A percentile compares a stretch with the other conserved stretches of the same genome.
Evolutionary conservation across 2,113 vertebrate genomes (phyloP).

Genomic region (Otocyon megalotis): DNA sequence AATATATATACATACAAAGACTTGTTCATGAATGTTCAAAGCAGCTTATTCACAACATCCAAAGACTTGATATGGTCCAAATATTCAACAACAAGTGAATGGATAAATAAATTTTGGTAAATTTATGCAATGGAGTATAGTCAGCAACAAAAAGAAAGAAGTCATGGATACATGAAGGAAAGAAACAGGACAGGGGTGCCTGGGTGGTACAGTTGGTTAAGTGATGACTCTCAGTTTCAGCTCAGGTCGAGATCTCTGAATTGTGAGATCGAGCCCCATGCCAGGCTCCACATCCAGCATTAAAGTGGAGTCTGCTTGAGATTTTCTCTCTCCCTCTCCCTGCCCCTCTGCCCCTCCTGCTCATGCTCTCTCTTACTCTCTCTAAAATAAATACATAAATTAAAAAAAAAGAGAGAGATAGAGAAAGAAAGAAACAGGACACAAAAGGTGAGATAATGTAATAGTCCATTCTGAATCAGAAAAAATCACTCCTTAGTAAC

Average conservation of each 20-base stretch:
- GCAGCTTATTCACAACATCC: background rate
- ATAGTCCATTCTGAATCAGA: background rate
- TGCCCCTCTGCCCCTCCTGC: background rate
- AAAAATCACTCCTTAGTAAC: background rate
- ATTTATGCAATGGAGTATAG: background rate
- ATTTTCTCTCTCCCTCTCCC: too few species aligned
- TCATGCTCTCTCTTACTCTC: background rate
- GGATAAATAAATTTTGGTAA: background rate
- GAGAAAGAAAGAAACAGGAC: background rate
- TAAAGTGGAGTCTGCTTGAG: background rate
- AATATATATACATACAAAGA: background rate
- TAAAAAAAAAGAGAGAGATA: background rate
- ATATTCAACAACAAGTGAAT: background rate
- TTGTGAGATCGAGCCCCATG: background rate
- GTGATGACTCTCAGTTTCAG: background rate
- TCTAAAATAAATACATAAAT: background rate
- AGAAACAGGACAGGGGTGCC: background rate
- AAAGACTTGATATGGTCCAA: background rate
- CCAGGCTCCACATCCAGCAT: accelerated
- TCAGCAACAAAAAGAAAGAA: background rate
- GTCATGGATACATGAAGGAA: background rate
- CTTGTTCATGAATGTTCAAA: background rate
- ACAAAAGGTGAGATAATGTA: background rate
- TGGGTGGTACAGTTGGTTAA: background rate
- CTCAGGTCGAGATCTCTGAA: background rate